Percentiles rank a stretch among this genome's conserved stretches.
Evolutionary conservation across 2,797 vertebrate genomes (phyloP).

Genomic region (Semaprochilodus insignis): DNA sequence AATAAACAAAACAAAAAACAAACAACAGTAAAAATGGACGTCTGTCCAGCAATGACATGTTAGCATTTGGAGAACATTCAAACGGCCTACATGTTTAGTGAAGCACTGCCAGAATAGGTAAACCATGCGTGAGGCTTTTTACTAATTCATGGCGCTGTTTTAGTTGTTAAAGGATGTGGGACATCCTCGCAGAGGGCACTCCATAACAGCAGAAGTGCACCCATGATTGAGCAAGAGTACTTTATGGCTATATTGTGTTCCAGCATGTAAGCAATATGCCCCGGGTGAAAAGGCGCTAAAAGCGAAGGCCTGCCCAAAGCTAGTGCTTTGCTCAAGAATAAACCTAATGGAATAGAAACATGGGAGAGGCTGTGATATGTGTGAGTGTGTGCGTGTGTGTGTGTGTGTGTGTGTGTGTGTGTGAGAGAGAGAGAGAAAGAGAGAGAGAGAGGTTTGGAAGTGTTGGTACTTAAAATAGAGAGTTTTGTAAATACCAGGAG

Average conservation of each 20-base stretch:
- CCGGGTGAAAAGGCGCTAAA: conserved; percentile 74
- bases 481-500: conserved; percentile 2
- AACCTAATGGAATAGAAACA: conserved; percentile 73
- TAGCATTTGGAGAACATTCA: background rate
- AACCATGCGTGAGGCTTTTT: conserved; percentile 59
- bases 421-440: conserved; percentile 21
- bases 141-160: conserved; percentile 70
- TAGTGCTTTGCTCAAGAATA: conserved; percentile 55
- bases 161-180: conserved; percentile 58
- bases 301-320: conserved; percentile 65
- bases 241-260: conserved; percentile 60
- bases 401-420: conserved; percentile 9
- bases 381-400: conserved; percentile 30
- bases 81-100: background rate
- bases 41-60: background rate
- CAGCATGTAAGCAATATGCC: conserved; percentile 71
- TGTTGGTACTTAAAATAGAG: background rate
- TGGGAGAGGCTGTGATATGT: conserved; percentile 42
- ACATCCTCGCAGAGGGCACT: conserved; percentile 60
- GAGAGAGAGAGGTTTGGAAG: conserved; percentile 51
- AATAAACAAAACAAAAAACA: background rate
- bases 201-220: conserved; percentile 61
- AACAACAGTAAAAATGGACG: no score
- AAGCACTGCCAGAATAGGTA: conserved; percentile 10
- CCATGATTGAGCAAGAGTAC: conserved; percentile 57